Percentiles rank a stretch among this genome's conserved stretches.
Conservation (phyloP, 92 coral and sea anemone species). For the Zoanthus gigantus region DNA sequence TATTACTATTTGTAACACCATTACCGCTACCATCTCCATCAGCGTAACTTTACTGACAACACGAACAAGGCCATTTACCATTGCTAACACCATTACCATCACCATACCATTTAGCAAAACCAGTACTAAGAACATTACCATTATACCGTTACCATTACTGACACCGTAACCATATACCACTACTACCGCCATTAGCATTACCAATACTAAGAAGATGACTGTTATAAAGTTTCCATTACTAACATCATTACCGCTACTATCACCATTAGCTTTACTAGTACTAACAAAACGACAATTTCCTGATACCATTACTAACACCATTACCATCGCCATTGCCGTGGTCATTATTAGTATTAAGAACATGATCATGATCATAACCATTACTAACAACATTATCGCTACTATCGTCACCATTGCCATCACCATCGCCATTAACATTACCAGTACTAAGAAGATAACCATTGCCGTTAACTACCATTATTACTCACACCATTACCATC, state of each 20-base stretch:
- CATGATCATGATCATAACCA: neutral
- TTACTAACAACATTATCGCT: no score
- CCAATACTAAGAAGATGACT: neutral
- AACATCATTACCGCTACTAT: no score
- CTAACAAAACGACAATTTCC: neutral
- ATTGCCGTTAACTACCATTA: no score
- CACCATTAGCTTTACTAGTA: neutral
- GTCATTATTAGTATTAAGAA: neutral
- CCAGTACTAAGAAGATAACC: no score
- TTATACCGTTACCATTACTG: no score
- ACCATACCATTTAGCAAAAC: neutral
- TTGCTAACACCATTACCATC: neutral
- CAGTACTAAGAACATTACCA: neutral
- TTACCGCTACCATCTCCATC: neutral
- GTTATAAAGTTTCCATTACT: neutral
- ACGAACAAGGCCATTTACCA: neutral
- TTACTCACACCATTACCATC: no score
- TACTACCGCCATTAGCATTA: neutral
- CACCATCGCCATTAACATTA: no score
- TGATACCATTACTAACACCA: no score
- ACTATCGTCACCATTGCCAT: no score
- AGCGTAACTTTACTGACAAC: no score
- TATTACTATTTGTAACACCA: neutral
- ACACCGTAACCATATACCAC: neutral
- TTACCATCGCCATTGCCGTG: neutral